These are phyloP conservation scores for Argentina silus DNA, from an alignment of 2,797 vertebrate genomes.

Conservation along the genomic window DNA sequence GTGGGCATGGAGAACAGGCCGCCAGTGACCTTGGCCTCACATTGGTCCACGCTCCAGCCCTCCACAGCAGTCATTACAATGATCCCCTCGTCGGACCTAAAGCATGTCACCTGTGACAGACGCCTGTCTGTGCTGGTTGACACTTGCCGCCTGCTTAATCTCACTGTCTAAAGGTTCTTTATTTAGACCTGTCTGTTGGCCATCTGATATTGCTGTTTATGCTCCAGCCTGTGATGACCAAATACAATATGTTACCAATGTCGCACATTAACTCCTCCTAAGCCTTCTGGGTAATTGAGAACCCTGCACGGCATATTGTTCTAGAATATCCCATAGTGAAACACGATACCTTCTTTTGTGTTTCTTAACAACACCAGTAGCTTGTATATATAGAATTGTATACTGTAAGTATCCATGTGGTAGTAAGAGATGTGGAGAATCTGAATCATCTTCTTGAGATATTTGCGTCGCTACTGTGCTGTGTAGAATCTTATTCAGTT, in stretches of 20 bases:
- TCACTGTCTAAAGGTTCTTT: slow-evolving; percentile 62
- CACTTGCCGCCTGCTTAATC: slow-evolving; percentile 72
- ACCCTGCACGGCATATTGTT: slow-evolving; percentile 43
- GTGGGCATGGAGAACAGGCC: slow-evolving; percentile 54
- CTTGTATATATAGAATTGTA: slow-evolving; percentile 6
- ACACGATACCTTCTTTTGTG: slow-evolving; percentile 32
- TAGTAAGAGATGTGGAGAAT: slow-evolving; percentile 7
- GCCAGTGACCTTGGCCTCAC: slow-evolving; percentile 60
- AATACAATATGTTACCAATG: slow-evolving; percentile 52
- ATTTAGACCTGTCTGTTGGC: slow-evolving; percentile 64
- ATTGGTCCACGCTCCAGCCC: slow-evolving; percentile 28
- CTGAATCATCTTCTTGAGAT: not conserved
- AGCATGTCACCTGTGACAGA: slow-evolving; percentile 71
- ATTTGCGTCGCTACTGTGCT: not conserved
- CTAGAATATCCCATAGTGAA: slow-evolving; percentile 43
- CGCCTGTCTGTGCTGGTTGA: slow-evolving; percentile 49
- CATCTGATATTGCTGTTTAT: slow-evolving; percentile 43
- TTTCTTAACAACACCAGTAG: slow-evolving; percentile 36
- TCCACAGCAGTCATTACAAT: slow-evolving; percentile 35
- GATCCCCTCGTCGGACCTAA: slow-evolving; percentile 55
- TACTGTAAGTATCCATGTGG: too few relatives aligned
- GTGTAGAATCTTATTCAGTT: not conserved
- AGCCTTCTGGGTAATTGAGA: slow-evolving; percentile 67
- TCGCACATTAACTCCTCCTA: slow-evolving; percentile 45
- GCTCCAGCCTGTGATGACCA: slow-evolving; percentile 54